Conservation (phyloP, 1,140 invertebrate genomes). For the Eubasilissa regina region DNA sequence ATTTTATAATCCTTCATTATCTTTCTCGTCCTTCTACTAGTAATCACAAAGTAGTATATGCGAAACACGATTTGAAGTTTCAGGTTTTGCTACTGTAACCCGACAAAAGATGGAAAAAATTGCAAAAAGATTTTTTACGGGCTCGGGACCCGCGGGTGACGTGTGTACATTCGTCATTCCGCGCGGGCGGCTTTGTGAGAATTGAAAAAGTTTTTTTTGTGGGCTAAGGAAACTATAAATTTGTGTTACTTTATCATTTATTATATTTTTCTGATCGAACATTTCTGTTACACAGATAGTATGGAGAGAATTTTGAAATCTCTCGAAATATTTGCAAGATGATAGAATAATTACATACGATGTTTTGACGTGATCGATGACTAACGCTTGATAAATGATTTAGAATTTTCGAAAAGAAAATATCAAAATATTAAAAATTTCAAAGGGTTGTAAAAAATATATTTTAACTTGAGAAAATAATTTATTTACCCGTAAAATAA, state of each 20-base stretch:
- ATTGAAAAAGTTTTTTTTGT: conserved; percentile 33
- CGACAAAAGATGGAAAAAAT: conserved; percentile 4
- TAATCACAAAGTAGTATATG: not conserved
- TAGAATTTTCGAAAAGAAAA: too few species aligned
- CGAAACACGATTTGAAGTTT: conserved; percentile 13
- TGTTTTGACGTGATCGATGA: too few species aligned
- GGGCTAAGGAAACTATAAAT: conserved; percentile 31
- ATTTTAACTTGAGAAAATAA: too few species aligned
- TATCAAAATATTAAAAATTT: too few species aligned
- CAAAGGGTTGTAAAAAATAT: too few species aligned
- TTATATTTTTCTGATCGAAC: conserved; percentile 33
- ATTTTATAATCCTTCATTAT: too few species aligned
- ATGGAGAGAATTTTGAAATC: too few species aligned
- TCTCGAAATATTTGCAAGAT: too few species aligned
- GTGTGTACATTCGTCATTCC: conserved; percentile 28
- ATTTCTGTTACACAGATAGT: not conserved
- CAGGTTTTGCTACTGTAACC: not conserved
- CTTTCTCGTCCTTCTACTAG: too few species aligned
- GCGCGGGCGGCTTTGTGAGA: conserved; percentile 17
- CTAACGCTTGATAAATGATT: too few species aligned
- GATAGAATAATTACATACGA: too few species aligned
- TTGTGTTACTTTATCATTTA: conserved; percentile 24
- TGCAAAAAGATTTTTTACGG: conserved; percentile 6
- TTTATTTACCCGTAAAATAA: too few species aligned
- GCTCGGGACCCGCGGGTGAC: conserved; percentile 19